phyloP scores from a whole-genome alignment of 2,113 vertebrate species.

The Uropsilus gracilis region DNA sequence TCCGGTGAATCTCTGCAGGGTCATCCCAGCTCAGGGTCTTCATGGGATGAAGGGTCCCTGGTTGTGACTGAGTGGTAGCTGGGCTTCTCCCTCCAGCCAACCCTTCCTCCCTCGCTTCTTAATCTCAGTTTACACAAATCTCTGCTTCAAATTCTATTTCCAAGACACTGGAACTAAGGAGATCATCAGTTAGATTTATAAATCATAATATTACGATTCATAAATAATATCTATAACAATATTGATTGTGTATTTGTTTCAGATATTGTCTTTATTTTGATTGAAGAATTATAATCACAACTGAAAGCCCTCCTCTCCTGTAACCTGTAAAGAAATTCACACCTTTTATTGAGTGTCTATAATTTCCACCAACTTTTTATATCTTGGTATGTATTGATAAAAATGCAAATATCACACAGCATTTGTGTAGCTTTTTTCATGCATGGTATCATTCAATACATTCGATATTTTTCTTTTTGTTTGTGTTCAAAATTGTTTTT shows the following conservation, averaged over 20 bases:
- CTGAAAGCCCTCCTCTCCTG: background rate
- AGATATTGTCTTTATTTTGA: background rate
- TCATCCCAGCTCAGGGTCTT: too few species aligned
- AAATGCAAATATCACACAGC: background rate
- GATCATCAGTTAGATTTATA: background rate
- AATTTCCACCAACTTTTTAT: background rate
- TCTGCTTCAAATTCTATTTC: background rate
- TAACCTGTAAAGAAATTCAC: background rate
- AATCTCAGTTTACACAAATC: background rate
- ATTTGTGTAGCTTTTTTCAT: background rate
- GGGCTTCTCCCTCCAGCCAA: background rate
- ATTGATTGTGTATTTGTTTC: background rate
- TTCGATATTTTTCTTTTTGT: background rate
- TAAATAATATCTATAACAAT: too few species aligned
- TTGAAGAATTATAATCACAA: background rate
- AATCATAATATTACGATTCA: too few species aligned
- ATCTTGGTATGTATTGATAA: background rate
- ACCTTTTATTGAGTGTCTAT: background rate
- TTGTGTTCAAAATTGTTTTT: background rate
- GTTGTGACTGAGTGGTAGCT: background rate
- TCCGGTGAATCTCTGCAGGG: background rate
- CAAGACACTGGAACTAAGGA: background rate
- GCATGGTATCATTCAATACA: background rate
- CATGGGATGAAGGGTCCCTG: background rate
- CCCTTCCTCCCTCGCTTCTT: background rate